phyloP scores from a whole-genome alignment of 2,888 invertebrate genomes.

The Calliphora vomitoria region DNA sequence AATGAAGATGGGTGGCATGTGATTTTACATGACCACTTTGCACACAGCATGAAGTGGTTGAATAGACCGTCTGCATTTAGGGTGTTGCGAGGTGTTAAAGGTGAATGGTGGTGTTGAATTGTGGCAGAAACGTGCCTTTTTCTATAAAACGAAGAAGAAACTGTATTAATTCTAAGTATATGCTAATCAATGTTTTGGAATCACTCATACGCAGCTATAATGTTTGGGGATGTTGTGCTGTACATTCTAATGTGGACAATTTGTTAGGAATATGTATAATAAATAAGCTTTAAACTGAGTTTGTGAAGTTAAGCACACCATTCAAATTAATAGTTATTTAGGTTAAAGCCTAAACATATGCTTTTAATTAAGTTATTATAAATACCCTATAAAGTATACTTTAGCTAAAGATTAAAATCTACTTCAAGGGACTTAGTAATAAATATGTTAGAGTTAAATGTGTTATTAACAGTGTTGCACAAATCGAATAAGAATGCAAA shows the following conservation, averaged over 20 bases:
- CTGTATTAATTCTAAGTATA: background rate
- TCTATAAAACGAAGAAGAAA: background rate
- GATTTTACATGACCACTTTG: slow-evolving; percentile 20
- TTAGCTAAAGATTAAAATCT: background rate
- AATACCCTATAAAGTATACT: background rate
- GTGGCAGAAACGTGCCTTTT: slow-evolving; percentile 42
- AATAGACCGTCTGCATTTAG: background rate
- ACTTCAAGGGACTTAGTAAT: background rate
- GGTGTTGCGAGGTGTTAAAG: slow-evolving; percentile 35
- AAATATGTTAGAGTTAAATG: too few relatives aligned
- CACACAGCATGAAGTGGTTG: slow-evolving; percentile 2
- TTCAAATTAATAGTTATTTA: background rate
- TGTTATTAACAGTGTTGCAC: too few relatives aligned
- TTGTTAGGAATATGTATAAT: background rate
- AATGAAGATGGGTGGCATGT: slow-evolving; percentile 7
- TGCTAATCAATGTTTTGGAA: slow-evolving; percentile 43
- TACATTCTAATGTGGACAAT: background rate
- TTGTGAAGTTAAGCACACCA: background rate
- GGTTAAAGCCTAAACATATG: slow-evolving; percentile 8
- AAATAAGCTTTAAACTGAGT: background rate
- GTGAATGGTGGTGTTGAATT: slow-evolving; percentile 17
- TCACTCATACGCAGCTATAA: slow-evolving; percentile 2
- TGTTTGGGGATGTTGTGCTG: background rate
- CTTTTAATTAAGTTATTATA: background rate
- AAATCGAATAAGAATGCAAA: too few relatives aligned